A percentile compares a stretch with the other conserved stretches of the same genome.
phyloP scores from a whole-genome alignment of 2,113 vertebrate species.

The Nothocercus julius region DNA sequence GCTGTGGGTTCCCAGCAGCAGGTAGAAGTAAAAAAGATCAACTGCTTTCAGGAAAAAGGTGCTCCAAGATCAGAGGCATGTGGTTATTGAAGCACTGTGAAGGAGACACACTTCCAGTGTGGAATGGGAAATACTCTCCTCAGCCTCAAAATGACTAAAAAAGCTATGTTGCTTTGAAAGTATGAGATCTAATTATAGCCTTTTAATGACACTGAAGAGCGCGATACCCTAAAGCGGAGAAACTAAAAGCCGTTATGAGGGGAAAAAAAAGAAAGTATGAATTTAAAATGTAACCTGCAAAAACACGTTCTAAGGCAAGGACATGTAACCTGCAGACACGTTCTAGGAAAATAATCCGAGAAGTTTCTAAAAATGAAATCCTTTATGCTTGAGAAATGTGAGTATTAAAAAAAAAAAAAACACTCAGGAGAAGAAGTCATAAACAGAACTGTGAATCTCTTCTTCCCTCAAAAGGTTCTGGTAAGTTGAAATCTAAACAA shows the following conservation, averaged over 20 bases:
- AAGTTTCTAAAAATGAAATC: not conserved
- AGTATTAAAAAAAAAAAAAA: not conserved
- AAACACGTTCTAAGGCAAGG: not conserved
- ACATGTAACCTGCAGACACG: too few species aligned
- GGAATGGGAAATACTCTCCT: not conserved
- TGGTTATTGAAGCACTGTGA: not conserved
- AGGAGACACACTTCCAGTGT: not conserved
- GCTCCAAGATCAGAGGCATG: not conserved
- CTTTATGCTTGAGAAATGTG: not conserved
- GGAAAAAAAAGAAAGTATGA: not conserved
- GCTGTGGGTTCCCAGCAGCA: not conserved
- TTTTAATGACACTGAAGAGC: not conserved
- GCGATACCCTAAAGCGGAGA: not conserved
- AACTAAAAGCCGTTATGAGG: not conserved
- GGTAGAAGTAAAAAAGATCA: not conserved
- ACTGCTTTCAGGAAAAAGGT: not conserved
- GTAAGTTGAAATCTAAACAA: not conserved
- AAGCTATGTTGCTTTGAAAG: not conserved
- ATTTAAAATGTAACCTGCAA: not conserved
- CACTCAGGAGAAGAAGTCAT: not conserved
- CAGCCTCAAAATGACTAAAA: not conserved
- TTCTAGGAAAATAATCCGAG: not conserved
- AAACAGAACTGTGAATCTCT: not conserved
- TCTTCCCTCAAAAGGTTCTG: not conserved
- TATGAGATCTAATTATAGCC: not conserved